Base-by-base conservation (phyloP, 2,797 vertebrate genomes). In the Siniperca undulata region DNA sequence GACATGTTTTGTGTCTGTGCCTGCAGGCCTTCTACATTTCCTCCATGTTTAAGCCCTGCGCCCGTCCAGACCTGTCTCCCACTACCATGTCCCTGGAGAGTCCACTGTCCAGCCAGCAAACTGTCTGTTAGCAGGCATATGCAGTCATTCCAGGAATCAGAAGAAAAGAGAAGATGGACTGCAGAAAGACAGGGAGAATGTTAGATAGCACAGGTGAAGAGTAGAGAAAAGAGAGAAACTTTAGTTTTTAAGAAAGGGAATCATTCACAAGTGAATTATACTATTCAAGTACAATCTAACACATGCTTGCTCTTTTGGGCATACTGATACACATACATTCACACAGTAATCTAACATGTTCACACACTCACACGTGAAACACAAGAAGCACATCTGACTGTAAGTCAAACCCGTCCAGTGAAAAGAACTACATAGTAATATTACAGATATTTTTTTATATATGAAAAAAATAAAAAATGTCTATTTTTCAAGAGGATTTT, bases 11-110 rank as follows among this genome's bases (percentile, higher is more conserved):
- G 44, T 69, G 77, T 92, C 77, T 93, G 75, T 89, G 81, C 69
- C 91, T 85, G 42, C 91, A 97, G 96, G 96, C 95, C 38, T 97
- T 97, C 92, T 92, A 95, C 89, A 95, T 97, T 90, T 97, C 97
- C 36, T 93, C 94, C 88, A 95, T 97, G 96, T 97, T 97, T 90
- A 96, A 95, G 81, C 92, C 82, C 17, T 88, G 91, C 40, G 56
- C 91, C 81, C 90, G 82, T 82, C 77, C 88, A 60, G 89, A 93
- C 79, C 67, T 85, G 83, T 93, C 93, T 44, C 89, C 93, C 53
- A 88, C 91, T 5, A 89, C 85, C 64, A 75, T 90, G 81, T 93
- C 93, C 74, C 86, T 96, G 84, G 96, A 96, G 80, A 97, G 94
- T 74, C 96, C 96, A 17, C 92, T 95, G 89, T 96, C 95, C 91